phyloP scores from a whole-genome alignment of 2,888 invertebrate species.

The Drosophila niveifrons region DNA sequence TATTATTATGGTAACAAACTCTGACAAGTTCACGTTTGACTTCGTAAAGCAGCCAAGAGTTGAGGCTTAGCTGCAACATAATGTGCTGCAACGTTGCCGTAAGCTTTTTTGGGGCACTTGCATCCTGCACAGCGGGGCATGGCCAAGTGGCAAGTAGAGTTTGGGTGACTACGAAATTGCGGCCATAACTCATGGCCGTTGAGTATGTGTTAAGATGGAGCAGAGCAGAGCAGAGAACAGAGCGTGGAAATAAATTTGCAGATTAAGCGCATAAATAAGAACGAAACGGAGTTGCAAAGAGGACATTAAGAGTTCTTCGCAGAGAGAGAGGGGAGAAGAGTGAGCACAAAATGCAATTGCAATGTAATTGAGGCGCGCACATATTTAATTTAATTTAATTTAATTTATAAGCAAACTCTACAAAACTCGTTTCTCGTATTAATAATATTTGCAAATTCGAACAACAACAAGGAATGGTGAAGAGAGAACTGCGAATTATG shows the following conservation, averaged over 20 bases:
- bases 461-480: conserved; percentile 7
- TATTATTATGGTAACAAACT: background rate
- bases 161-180: conserved; percentile 34
- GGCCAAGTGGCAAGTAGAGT: conserved; percentile 12
- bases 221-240: background rate
- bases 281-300: conserved; percentile 14
- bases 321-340: conserved; percentile 3
- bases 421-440: conserved; percentile 44
- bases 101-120: conserved; percentile 17
- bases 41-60: background rate
- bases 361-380: conserved; percentile 48
- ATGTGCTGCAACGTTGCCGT: conserved; percentile 9
- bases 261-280: conserved; percentile 56
- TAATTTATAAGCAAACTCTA: conserved; percentile 7
- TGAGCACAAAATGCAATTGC: conserved; percentile 34
- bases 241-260: conserved; percentile 58
- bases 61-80: background rate
- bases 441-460: conserved; percentile 57
- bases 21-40: background rate
- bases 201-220: conserved; percentile 70
- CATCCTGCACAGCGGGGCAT: conserved; percentile 48
- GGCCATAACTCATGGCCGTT: conserved; percentile 58
- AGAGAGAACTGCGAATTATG: conserved; percentile 50
- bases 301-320: conserved; percentile 1
- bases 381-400: conserved; percentile 64